Evolutionary conservation across 2,888 invertebrate species (phyloP).

Genomic region (Lucinisca nassula): DNA sequence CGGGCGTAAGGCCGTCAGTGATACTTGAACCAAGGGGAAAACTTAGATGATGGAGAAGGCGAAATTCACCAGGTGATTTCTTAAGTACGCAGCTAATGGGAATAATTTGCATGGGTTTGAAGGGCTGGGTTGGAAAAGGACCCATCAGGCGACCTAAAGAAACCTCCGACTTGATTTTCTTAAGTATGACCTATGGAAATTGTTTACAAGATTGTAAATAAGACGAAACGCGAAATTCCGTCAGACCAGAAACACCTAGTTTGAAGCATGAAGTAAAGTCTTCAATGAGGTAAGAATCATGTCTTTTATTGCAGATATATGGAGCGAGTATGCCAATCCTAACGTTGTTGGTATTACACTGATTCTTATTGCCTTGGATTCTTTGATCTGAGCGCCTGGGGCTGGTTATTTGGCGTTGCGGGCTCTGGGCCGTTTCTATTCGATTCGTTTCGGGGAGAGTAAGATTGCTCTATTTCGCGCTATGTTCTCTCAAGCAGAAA

Average conservation of each 20-base stretch:
- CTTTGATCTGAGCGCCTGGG: not conserved
- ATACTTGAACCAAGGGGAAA: conserved; percentile 1
- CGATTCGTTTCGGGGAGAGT: not conserved
- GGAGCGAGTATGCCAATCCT: not conserved
- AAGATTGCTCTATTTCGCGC: not conserved
- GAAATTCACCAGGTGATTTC: conserved; percentile 18
- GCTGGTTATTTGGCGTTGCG: not conserved
- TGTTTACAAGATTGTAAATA: conserved; percentile 26
- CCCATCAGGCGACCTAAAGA: conserved; percentile 13
- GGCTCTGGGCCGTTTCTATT: not conserved
- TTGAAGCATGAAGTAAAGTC: conserved; percentile 28
- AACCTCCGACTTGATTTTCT: not conserved
- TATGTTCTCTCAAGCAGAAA: not conserved
- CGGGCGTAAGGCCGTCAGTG: not conserved
- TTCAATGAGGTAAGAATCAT: conserved; percentile 1
- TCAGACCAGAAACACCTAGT: conserved; percentile 15
- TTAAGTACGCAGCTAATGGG: conserved; percentile 12
- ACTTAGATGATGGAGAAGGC: conserved; percentile 34
- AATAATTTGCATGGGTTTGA: conserved; percentile 1
- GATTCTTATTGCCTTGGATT: not conserved
- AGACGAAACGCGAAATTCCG: not conserved
- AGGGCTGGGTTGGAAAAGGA: conserved; percentile 13
- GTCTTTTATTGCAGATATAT: not conserved
- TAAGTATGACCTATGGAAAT: not conserved
- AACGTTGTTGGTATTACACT: not conserved